Evolutionary conservation across 2,113 vertebrate species (phyloP).

Genomic region (Petrocephalus zakoni): DNA sequence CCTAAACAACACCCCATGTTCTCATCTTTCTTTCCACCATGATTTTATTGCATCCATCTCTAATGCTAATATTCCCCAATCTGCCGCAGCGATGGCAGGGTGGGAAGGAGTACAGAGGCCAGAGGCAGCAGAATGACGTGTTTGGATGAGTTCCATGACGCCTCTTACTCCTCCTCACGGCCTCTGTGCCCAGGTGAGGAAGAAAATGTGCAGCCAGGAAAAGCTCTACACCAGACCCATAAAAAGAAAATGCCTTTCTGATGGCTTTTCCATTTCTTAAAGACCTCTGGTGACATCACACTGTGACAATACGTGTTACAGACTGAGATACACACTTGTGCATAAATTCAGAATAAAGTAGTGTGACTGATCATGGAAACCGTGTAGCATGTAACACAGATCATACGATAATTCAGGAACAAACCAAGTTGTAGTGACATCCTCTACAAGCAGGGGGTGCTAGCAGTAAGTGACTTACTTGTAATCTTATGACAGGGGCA

Average conservation of each 20-base stretch:
- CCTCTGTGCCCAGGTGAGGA: neutral
- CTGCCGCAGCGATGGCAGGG: neutral
- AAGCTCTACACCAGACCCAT: neutral
- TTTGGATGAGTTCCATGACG: neutral
- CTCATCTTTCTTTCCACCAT: neutral
- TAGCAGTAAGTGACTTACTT: neutral
- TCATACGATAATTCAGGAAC: neutral
- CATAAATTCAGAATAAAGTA: neutral
- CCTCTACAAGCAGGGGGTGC: no score
- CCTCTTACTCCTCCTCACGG: neutral
- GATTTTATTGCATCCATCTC: neutral
- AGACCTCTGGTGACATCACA: neutral
- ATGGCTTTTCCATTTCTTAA: neutral
- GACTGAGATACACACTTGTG: neutral
- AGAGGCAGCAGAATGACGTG: neutral
- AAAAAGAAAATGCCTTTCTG: neutral
- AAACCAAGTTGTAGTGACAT: neutral
- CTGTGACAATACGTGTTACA: neutral
- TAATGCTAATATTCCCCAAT: neutral
- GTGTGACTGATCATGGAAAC: neutral
- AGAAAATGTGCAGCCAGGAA: neutral
- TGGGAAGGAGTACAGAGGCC: neutral
- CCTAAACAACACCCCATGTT: neutral
- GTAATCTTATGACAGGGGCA: neutral
- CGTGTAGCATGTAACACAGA: neutral